These are phyloP conservation scores for Pogonomyrmex barbatus DNA, from an alignment of 1,140 invertebrate genomes.

Conservation along the genomic window DNA sequence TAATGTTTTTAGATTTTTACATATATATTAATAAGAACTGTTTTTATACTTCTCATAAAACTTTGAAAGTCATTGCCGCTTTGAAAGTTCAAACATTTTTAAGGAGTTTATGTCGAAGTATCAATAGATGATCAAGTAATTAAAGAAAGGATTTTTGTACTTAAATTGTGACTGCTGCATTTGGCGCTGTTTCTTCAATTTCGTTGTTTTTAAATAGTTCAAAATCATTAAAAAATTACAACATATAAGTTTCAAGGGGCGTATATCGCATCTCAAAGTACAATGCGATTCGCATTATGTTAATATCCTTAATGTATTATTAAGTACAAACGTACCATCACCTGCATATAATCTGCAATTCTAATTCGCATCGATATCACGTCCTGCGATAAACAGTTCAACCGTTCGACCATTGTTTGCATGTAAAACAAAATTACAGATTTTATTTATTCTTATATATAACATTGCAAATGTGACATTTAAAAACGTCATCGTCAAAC, in stretches of 20 bases:
- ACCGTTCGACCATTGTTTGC: conserved; percentile 18
- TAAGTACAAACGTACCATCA: conserved; percentile 41
- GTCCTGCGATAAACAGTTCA: conserved; percentile 36
- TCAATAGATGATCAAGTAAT: not conserved
- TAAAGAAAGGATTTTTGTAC: not conserved
- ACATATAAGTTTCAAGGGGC: not conserved
- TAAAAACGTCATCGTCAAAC: not conserved
- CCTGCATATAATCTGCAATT: conserved; percentile 54
- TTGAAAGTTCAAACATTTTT: not conserved
- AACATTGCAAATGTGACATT: not conserved
- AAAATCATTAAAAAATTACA: not conserved
- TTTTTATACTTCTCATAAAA: not conserved
- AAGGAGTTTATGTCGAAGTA: not conserved
- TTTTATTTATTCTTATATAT: conserved; percentile 30
- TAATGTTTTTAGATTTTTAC: not conserved
- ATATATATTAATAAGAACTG: not conserved
- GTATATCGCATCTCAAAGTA: conserved; percentile 54
- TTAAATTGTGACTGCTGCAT: not conserved
- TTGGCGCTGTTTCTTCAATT: conserved; percentile 12
- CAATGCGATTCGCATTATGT: conserved; percentile 53
- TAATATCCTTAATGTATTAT: conserved; percentile 59
- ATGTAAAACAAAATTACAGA: conserved; percentile 7
- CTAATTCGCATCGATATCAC: conserved; percentile 39
- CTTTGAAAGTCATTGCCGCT: not conserved
- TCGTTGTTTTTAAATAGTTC: not conserved